These are phyloP conservation scores for Drosophila parvula DNA, from an alignment of 1,140 invertebrate genomes.

Conservation along the genomic window DNA sequence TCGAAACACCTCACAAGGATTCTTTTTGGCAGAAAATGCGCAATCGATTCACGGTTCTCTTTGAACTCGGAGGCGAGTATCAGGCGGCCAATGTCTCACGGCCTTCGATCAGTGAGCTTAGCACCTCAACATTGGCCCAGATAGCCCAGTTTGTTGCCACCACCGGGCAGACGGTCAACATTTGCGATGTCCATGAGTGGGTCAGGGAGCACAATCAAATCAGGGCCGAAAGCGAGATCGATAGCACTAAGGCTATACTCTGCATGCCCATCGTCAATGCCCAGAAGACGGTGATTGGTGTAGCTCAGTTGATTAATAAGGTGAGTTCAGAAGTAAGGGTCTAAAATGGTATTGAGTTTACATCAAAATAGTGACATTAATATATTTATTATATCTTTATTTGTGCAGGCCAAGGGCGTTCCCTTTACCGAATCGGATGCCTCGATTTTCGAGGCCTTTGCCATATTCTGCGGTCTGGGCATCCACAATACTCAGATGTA, in stretches of 20 bases:
- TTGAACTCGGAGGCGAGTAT: conserved; percentile 88
- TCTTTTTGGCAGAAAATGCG: conserved; percentile 84
- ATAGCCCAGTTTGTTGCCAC: conserved; percentile 93
- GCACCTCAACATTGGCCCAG: conserved; percentile 87
- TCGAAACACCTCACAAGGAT: neutral
- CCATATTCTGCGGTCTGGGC: conserved; percentile 97
- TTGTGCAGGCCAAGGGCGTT: conserved; percentile 89
- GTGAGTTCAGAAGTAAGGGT: conserved; percentile 82
- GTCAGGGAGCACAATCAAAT: conserved; percentile 86
- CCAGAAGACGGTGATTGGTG: conserved; percentile 94
- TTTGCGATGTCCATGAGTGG: conserved; percentile 91
- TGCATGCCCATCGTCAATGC: conserved; percentile 97
- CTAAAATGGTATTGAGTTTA: neutral
- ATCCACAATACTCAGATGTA: conserved; percentile 99
- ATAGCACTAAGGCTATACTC: conserved; percentile 89
- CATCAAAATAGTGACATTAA: neutral
- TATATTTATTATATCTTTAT: neutral
- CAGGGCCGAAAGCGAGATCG: conserved; percentile 85
- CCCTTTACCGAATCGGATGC: conserved; percentile 95
- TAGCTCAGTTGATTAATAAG: conserved; percentile 97
- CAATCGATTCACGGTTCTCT: conserved; percentile 90
- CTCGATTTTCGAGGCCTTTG: conserved; percentile 97
- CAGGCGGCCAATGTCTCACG: conserved; percentile 81
- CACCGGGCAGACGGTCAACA: conserved; percentile 92
- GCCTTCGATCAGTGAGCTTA: conserved; percentile 78